Evolutionary conservation across 1,140 invertebrate species (phyloP).

Genomic region (Odontomachus brunneus): DNA sequence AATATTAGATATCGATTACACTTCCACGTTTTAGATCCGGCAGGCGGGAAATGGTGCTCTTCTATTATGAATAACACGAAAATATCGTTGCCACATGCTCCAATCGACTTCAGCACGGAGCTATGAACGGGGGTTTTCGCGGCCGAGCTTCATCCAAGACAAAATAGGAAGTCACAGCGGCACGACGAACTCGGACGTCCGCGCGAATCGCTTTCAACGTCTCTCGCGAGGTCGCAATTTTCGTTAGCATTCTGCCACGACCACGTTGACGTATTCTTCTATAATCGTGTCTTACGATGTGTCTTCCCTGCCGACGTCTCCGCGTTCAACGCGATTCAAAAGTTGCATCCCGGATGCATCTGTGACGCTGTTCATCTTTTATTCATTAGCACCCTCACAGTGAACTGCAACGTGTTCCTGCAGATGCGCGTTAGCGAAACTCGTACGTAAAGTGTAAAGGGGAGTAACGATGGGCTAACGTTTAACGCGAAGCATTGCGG

Average conservation of each 20-base stretch:
- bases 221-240: not conserved
- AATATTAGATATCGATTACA: constrained; percentile 31
- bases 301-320: not conserved
- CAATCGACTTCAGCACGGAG: not conserved
- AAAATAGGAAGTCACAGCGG: not conserved
- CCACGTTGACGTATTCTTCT: not conserved
- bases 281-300: not conserved
- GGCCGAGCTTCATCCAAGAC: not conserved
- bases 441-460: not conserved
- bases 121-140: not conserved
- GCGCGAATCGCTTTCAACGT: not conserved
- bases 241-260: not conserved
- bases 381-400: constrained; percentile 15
- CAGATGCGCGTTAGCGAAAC: not conserved
- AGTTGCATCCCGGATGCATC: not conserved
- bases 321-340: not conserved
- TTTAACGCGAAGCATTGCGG: not conserved
- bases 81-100: not conserved
- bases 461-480: not conserved
- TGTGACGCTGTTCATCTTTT: constrained; percentile 20
- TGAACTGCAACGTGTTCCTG: constrained; percentile 8
- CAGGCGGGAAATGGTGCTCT: not conserved
- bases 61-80: constrained; percentile 9
- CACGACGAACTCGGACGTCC: constrained; percentile 4
- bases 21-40: constrained; percentile 1